Base-by-base conservation (phyloP, 2,113 vertebrate genomes). In the Myxocyprinus asiaticus region DNA sequence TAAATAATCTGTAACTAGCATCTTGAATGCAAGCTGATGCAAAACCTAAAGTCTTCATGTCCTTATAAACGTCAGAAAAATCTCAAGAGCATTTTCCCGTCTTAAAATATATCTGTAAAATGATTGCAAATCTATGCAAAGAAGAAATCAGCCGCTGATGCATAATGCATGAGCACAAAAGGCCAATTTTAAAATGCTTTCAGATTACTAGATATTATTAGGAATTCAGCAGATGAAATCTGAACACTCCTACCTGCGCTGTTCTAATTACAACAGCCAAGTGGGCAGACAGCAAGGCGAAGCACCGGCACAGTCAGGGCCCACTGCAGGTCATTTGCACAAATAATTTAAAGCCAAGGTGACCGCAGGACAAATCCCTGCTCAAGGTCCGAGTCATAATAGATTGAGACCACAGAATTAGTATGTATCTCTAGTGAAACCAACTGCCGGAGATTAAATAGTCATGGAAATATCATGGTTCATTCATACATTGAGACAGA, bases 91-190 rank as follows among this genome's bases (percentile, higher is more conserved):
- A 7, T 44, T 63, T 76, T 80, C 65, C 50, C n/a, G 6, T 66
- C 67, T 82, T 58, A 67, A 55, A 90, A 89, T 87, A 89, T 91
- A 90, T 89, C 87, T 88, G 90, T 88, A 88, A 92, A 93, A 93
- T 93, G 90, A 94, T 94, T 94, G 91, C 92, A 93, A 93, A 94
- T 94, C 93, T 93, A 94, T 93, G 90, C 91, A 92, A 92, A 91
- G 91, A 91, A 91, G 91, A 91, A 94, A 94, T 94, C 93, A 94
- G 90, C 81, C 82, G 77, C 90, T 89, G 90, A 92, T 94, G 92
- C 91, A 92, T 94, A 93, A 94, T 93, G 89, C 91, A 94, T 93
- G 90, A 92, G 91, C 87, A 87, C 87, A 63, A 83, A 81, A 91
- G 92, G 93, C 88, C 90, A 89, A 92, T 93, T 76, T 91, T 92